Base-by-base conservation (phyloP, 2,888 invertebrate species). In the Sphaerophoria rueppellii region DNA sequence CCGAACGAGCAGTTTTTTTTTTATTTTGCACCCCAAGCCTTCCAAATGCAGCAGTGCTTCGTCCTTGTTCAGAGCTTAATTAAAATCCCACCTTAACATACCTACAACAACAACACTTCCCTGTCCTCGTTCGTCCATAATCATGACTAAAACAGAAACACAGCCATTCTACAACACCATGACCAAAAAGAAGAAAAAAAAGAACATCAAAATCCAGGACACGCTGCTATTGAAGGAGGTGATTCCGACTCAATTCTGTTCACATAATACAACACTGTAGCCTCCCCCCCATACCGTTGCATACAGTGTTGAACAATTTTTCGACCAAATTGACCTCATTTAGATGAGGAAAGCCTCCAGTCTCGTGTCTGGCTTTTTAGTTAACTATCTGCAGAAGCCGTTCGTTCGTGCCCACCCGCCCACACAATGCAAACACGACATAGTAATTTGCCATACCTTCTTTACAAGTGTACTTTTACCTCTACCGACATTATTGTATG, bases 311-410 rank as follows among this genome's bases (percentile, higher is more conserved):
- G 67, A 73, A 40, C 37, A 55, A 61, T 58, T 60, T 65, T 74
- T 48, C 65, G 55, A 11, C 65, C 74, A 65, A 83, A 83, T 60
- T 75, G 82, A 83, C 82, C 82, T 75, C 79, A 75, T 83, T 83
- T 83, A 43, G 67, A 54, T 35, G 78, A 63, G 73, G 35, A 48
- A 69, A 50, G 24, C 50, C 73, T 58, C 48, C 60, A 77, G 65
- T 71, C 24, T 24, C 74, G 58, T 83, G 82, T 75, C 82, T 79
- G 79, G 75, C 43, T 70, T 67, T 48, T 52, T 67, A 54, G 16
- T 50, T 65, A 46, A 63, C 63, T 48, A 32, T 57, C n/a, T 12
- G 11, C 6, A 4, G 32, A 46, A 7, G 6, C 34, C 16, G 2
- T 12, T n/a, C n/a, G n/a, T n/a, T 6, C 24, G 16, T 1, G 4